Evolutionary conservation across 2,113 vertebrate species (phyloP), one percentile per base, ranked within the genome.

Genomic region (Ailurus styani): DNA sequence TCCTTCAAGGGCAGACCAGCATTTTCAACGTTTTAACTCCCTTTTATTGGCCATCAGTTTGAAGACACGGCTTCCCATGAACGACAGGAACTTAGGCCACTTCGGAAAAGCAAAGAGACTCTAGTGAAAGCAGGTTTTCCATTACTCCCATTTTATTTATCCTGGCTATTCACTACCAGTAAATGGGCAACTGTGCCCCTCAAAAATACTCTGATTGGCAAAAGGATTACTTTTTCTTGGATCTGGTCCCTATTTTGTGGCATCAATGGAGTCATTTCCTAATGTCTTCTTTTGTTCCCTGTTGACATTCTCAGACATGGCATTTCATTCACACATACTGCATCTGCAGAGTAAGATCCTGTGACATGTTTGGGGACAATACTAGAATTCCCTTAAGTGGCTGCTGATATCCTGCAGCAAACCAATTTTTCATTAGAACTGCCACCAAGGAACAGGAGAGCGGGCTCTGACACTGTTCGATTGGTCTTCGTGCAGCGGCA

Each of bases 361-460:
- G 82, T 52, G 70, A 81, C 91, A 54, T 57, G 62, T 88, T 97
- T 97, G 93, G 90, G 94, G 89, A 97, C 82, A 96, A 89, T 73
- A 93, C 66, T 70, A 93, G 91, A 95, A 97, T 86, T 97, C 97
- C 89, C 94, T 75, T 54, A 90, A 13, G 42, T 1, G 1, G 62
- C 50, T 93, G 8, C 45, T 96, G 87, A 95, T 70, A 93, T 54
- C 86, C 55, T 37, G 13, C 40, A 31, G n/a, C 57, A 66, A 98
- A 95, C 77, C 92, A 75, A 78, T 98, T 83, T 92, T 90, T 97
- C 7, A 54, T 87, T 29, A 96, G 83, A 95, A 94, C 62, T 96
- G 95, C 93, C 73, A 95, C 34, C n/a, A 57, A 96, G 84, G 40
- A 89, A 93, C 75, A 92, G 93, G 78, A n/a, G 27, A 68, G 23